Percentiles rank a stretch among this genome's conserved stretches.
phyloP scores from a whole-genome alignment of 1,140 invertebrate species.

The Delia radicum region DNA sequence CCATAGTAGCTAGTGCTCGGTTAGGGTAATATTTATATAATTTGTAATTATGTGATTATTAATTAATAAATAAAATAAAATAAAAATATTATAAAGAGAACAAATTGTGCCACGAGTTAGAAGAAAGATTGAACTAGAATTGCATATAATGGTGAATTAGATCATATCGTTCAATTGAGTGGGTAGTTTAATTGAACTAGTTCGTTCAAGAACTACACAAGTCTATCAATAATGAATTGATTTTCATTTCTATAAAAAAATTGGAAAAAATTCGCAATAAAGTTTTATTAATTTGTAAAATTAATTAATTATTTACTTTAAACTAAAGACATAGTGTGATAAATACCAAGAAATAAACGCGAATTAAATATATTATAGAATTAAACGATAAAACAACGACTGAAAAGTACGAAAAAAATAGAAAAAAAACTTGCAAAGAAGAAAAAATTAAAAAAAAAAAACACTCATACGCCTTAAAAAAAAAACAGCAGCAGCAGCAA shows the following conservation, averaged over 20 bases:
- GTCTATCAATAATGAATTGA: slow-evolving; percentile 1
- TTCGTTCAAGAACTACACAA: too few species aligned
- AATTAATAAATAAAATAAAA: too few species aligned
- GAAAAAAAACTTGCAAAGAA: slow-evolving; percentile 21
- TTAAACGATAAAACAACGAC: slow-evolving; percentile 18
- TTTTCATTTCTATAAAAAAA: neutral
- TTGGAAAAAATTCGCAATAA: neutral
- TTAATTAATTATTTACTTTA: neutral
- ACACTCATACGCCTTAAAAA: slow-evolving; percentile 30
- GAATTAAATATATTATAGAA: slow-evolving; percentile 6
- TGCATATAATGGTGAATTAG: too few species aligned
- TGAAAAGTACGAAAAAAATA: slow-evolving; percentile 25
- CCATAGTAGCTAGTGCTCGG: too few species aligned
- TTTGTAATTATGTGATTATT: too few species aligned
- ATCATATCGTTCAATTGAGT: too few species aligned
- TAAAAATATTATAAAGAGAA: too few species aligned
- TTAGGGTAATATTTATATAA: too few species aligned
- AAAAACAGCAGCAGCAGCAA: slow-evolving; percentile 17
- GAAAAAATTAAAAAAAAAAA: slow-evolving; percentile 28
- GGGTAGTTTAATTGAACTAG: too few species aligned
- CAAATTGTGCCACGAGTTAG: too few species aligned
- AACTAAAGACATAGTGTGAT: neutral
- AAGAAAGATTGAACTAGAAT: too few species aligned
- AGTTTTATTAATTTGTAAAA: neutral
- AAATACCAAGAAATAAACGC: neutral